Percentiles rank a stretch among this genome's conserved stretches.
These are phyloP conservation scores for Muscidifurax raptorellus DNA, from an alignment of 1,140 invertebrate species.

Conservation along the genomic window DNA sequence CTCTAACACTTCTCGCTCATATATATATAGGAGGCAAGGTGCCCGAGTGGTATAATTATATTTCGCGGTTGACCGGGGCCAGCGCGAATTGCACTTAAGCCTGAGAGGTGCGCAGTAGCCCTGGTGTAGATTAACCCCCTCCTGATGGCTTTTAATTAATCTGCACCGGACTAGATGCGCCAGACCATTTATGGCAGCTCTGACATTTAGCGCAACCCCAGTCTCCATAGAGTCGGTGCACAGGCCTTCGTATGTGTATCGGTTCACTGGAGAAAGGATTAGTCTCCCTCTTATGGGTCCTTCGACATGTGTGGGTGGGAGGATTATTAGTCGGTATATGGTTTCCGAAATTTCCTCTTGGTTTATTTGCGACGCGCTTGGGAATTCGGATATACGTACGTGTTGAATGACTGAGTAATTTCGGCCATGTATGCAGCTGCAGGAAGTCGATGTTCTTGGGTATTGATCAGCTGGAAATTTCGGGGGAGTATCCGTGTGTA, in stretches of 20 bases:
- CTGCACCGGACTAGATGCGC: not conserved
- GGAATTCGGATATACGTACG: not conserved
- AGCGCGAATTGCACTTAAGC: slow-evolving; percentile 39
- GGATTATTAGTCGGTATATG: too few species aligned
- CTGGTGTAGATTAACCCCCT: not conserved
- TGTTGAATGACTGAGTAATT: not conserved
- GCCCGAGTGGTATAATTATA: slow-evolving; percentile 32
- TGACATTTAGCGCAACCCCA: not conserved
- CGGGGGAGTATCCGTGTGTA: not conserved
- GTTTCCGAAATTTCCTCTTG: slow-evolving; percentile 10
- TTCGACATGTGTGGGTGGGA: not conserved
- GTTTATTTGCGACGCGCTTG: slow-evolving; percentile 10
- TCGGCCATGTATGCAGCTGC: not conserved
- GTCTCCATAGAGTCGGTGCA: not conserved
- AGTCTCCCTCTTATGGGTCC: slow-evolving; percentile 3
- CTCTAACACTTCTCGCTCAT: not conserved
- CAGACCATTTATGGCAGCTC: slow-evolving; percentile 23
- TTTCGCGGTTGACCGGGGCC: slow-evolving; percentile 41
- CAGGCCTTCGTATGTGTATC: not conserved
- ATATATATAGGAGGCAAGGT: not conserved
- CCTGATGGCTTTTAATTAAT: slow-evolving; percentile 41
- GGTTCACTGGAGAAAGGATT: not conserved
- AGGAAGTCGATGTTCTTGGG: not conserved
- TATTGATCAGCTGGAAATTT: not conserved
- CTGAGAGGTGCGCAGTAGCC: not conserved